Conservation (phyloP, 2,797 vertebrate species). For the Dendrocincla fuliginosa region DNA sequence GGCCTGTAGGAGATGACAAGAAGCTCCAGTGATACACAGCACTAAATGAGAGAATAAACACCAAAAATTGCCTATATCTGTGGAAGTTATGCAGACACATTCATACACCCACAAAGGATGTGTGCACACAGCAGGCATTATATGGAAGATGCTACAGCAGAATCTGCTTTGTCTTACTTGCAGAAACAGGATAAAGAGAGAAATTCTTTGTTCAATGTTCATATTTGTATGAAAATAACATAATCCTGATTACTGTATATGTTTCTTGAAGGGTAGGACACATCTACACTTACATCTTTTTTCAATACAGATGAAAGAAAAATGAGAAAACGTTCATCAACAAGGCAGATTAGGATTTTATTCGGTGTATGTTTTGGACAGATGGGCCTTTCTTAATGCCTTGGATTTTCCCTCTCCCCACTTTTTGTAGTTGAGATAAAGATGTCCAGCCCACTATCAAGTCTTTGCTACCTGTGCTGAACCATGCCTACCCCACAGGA, state of each 20-base stretch:
- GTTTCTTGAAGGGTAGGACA: background rate
- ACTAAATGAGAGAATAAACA: background rate
- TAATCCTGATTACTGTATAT: background rate
- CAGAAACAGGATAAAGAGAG: background rate
- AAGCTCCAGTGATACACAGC: background rate
- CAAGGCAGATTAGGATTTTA: background rate
- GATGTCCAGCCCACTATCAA: accelerated
- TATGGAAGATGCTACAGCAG: background rate
- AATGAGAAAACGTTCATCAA: background rate
- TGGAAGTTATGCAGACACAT: background rate
- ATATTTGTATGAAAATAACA: background rate
- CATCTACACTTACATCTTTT: background rate
- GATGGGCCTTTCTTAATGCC: background rate
- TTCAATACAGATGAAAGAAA: background rate
- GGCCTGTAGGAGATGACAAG: background rate
- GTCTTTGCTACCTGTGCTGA: background rate
- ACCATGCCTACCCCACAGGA: background rate
- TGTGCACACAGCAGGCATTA: background rate
- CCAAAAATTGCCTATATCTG: background rate
- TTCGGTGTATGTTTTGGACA: background rate
- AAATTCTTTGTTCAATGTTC: background rate
- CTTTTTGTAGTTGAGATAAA: background rate
- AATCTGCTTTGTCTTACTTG: background rate
- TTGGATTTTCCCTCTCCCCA: background rate
- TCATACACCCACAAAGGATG: background rate